These are phyloP conservation scores for Sebastes fasciatus DNA, from an alignment of 2,113 vertebrate genomes.

Conservation along the genomic window DNA sequence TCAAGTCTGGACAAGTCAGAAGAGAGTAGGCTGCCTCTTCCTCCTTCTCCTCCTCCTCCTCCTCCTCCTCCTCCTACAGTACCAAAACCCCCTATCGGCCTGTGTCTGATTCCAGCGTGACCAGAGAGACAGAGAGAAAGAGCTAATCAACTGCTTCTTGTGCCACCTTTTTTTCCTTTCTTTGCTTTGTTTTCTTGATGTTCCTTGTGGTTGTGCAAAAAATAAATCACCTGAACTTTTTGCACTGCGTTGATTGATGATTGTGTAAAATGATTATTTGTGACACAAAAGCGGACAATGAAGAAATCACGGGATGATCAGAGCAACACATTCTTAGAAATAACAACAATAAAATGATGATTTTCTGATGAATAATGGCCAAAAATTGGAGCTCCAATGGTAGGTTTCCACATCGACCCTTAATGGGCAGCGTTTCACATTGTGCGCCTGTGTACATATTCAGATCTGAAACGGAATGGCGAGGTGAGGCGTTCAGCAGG, in stretches of 20 bases:
- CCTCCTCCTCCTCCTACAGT: slow-evolving; percentile 28
- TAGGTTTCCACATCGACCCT: neutral
- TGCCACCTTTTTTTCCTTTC: slow-evolving; percentile 30
- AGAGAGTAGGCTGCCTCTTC: slow-evolving; percentile 90
- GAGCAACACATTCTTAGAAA: neutral
- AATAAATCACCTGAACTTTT: slow-evolving; percentile 86
- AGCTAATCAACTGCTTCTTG: slow-evolving; percentile 55
- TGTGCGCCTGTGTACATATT: slow-evolving; percentile 72
- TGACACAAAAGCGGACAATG: neutral
- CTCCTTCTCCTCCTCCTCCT: slow-evolving; percentile 17
- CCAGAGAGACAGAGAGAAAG: slow-evolving; percentile 41
- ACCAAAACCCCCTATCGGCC: slow-evolving; percentile 25
- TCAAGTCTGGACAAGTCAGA: slow-evolving; percentile 92
- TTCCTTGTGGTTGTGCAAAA: slow-evolving; percentile 69
- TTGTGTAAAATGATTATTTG: slow-evolving; percentile 25
- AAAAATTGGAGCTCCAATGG: neutral
- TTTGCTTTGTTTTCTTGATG: slow-evolving; percentile 42
- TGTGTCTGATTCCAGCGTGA: slow-evolving; percentile 59
- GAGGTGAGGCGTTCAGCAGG: slow-evolving; percentile 82
- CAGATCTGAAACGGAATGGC: slow-evolving; percentile 85
- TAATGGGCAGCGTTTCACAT: slow-evolving; percentile 42
- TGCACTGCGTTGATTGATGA: slow-evolving; percentile 72
- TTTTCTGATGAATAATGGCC: neutral
- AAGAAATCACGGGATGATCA: slow-evolving; percentile 20
- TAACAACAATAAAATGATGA: neutral